phyloP scores from a whole-genome alignment of 92 coral and sea anemone species.

The Epizoanthus fatuus region DNA sequence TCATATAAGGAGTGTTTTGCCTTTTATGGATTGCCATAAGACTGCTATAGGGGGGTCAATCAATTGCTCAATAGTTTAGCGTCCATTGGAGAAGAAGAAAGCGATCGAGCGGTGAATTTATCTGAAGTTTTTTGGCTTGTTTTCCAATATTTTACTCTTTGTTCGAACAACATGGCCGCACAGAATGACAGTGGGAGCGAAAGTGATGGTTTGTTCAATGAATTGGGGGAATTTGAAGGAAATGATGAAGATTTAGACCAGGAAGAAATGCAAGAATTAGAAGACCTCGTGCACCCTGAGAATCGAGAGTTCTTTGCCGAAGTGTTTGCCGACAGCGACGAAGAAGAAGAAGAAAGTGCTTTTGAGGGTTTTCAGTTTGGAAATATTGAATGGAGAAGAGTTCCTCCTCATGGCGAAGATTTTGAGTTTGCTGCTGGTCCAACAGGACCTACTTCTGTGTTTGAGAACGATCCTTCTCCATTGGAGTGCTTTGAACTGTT shows the following conservation, averaged over 20 bases:
- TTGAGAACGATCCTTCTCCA: constrained; percentile 17
- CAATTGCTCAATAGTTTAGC: constrained; percentile 19
- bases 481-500: constrained; percentile 20
- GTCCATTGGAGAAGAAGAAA: background rate
- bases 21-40: constrained; percentile 9
- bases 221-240: constrained; percentile 3
- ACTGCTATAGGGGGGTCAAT: constrained; percentile 19
- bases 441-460: constrained; percentile 12
- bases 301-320: constrained; percentile 4
- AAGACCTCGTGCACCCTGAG: constrained; percentile 23
- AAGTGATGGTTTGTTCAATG: constrained; percentile 4
- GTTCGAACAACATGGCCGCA: constrained; percentile 1
- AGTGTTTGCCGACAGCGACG: constrained; percentile 3
- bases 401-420: constrained; percentile 8
- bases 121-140: background rate
- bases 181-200: background rate
- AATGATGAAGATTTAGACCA: constrained; percentile 8
- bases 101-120: background rate
- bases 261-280: constrained; percentile 2
- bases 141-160: constrained; percentile 2
- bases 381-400: constrained; percentile 21
- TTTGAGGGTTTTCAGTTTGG: constrained; percentile 14
- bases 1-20: no score
- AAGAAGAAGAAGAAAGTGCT: constrained; percentile 4
- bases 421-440: constrained; percentile 3